These are phyloP conservation scores for Amyelois transitella DNA, from an alignment of 1,140 invertebrate genomes.

Conservation along the genomic window DNA sequence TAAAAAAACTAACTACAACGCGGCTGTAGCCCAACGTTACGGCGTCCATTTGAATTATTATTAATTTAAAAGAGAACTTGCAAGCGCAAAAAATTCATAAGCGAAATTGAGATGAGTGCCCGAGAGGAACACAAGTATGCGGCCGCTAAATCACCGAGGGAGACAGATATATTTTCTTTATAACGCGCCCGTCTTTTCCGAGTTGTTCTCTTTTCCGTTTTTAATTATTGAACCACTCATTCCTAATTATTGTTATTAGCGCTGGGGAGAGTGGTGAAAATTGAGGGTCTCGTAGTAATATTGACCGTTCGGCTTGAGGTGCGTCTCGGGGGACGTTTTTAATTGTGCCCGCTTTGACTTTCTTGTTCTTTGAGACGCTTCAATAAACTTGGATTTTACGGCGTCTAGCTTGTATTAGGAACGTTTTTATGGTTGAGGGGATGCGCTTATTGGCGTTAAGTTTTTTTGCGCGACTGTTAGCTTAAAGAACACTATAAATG, in stretches of 20 bases:
- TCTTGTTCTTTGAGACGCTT: slow-evolving; percentile 68
- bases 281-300: slow-evolving; percentile 67
- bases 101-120: slow-evolving; percentile 45
- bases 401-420: slow-evolving; percentile 46
- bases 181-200: slow-evolving; percentile 50
- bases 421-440: slow-evolving; percentile 39
- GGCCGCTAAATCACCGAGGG: slow-evolving; percentile 21
- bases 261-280: slow-evolving; percentile 69
- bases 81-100: slow-evolving; percentile 45
- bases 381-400: slow-evolving; percentile 68
- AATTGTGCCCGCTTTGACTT: slow-evolving; percentile 69
- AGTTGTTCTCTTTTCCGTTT: slow-evolving; percentile 73
- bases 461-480: neutral
- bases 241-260: slow-evolving; percentile 76
- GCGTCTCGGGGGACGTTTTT: slow-evolving; percentile 61
- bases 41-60: slow-evolving; percentile 50
- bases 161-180: slow-evolving; percentile 42
- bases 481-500: neutral
- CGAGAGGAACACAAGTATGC: slow-evolving; percentile 12
- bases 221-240: slow-evolving; percentile 77
- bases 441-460: slow-evolving; percentile 18
- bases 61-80: slow-evolving; percentile 49
- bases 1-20: slow-evolving; percentile 5
- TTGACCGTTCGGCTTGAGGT: slow-evolving; percentile 65
- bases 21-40: slow-evolving; percentile 14